Conservation (phyloP, 2,888 invertebrate genomes). For the Lissonota sp. region DNA sequence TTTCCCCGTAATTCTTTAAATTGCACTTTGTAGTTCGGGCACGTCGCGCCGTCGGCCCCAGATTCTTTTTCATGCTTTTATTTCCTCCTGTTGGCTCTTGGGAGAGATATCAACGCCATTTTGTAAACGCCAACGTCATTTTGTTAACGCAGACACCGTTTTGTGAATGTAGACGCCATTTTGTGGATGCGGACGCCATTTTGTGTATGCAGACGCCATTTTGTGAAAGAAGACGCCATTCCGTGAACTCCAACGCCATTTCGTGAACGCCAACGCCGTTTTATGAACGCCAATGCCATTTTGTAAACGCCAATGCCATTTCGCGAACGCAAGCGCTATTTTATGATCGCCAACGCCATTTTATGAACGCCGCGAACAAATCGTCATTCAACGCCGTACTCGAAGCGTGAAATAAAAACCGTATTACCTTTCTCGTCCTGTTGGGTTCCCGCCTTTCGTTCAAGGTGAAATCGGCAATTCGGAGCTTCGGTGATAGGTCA, state of each 20-base stretch:
- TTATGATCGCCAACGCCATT: neutral
- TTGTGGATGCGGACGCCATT: neutral
- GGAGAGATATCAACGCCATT: conserved; percentile 9
- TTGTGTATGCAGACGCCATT: conserved; percentile 1
- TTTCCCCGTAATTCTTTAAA: conserved; percentile 59
- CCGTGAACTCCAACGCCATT: neutral
- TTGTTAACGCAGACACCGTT: neutral
- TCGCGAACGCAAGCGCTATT: neutral
- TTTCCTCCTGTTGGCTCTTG: neutral
- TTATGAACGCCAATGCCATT: neutral
- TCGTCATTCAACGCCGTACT: neutral
- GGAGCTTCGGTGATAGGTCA: neutral
- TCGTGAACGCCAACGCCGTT: neutral
- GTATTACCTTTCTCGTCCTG: neutral
- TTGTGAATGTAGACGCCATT: neutral
- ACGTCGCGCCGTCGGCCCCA: conserved; percentile 31
- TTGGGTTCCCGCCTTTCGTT: neutral
- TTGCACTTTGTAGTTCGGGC: conserved; percentile 69
- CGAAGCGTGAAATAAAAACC: neutral
- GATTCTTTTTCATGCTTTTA: neutral
- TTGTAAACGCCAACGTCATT: neutral
- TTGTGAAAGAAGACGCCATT: neutral
- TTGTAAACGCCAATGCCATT: neutral
- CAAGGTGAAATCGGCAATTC: too few species aligned
- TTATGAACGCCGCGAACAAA: neutral